phyloP scores from a whole-genome alignment of 2,888 invertebrate species.

The Podotricha telesiphe region DNA sequence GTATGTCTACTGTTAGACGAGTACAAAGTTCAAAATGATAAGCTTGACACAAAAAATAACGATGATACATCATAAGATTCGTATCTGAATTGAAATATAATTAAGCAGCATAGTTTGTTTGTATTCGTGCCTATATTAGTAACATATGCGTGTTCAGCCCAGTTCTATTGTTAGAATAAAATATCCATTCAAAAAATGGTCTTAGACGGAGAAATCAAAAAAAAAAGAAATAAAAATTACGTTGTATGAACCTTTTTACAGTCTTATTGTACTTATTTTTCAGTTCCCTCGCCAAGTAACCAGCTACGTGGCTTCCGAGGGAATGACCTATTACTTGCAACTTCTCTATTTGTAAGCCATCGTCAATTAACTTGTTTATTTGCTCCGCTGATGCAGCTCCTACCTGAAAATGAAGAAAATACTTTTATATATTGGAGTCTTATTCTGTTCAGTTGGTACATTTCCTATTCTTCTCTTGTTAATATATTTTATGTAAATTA shows the following conservation, averaged over 20 bases:
- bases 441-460: not conserved
- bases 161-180: not conserved
- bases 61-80: not conserved
- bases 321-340: conserved; percentile 79
- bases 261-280: conserved; percentile 68
- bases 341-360: conserved; percentile 64
- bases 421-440: not conserved
- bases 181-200: not conserved
- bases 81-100: conserved; percentile 6
- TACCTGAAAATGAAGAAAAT: conserved; percentile 62
- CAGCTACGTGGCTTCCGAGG: conserved; percentile 78
- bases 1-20: not conserved
- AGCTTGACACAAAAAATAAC: not conserved
- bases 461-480: not conserved
- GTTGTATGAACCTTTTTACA: conserved; percentile 64
- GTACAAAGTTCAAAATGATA: not conserved
- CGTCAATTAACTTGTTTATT: conserved; percentile 64
- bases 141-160: not conserved
- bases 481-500: not conserved
- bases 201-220: not conserved
- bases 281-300: conserved; percentile 75
- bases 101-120: not conserved
- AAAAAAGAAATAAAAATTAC: not conserved
- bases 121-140: not conserved
- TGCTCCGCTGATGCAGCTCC: conserved; percentile 71